A percentile compares a stretch with the other conserved stretches of the same genome.
Evolutionary conservation across 2,797 vertebrate genomes (phyloP).

Genomic region (Diceros bicornis): DNA sequence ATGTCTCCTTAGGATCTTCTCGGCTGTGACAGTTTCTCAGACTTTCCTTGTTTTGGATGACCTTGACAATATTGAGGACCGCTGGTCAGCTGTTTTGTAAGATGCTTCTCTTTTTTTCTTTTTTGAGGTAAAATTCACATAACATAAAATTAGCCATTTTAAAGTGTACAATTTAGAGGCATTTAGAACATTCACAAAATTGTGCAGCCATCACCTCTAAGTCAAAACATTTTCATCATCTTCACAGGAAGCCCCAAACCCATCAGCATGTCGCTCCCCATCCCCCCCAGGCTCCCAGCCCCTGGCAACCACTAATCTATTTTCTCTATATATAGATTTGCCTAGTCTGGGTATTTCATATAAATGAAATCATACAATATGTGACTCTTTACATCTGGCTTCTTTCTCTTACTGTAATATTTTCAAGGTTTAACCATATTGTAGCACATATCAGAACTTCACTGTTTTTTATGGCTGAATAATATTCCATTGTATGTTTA

Average conservation of each 20-base stretch:
- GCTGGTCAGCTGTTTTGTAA: neutral
- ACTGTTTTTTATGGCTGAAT: neutral
- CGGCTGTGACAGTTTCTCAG: neutral
- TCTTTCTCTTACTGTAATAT: neutral
- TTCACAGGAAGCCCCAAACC: neutral
- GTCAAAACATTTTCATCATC: neutral
- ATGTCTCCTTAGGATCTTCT: neutral
- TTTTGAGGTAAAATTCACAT: neutral
- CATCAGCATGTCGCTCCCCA: neutral
- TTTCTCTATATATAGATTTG: neutral
- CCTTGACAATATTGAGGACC: neutral
- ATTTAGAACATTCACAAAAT: too few relatives aligned
- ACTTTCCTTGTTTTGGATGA: neutral
- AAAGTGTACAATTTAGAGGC: neutral
- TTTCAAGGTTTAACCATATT: neutral
- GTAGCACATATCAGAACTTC: neutral
- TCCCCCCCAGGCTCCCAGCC: neutral
- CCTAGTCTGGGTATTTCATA: neutral
- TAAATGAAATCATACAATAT: neutral
- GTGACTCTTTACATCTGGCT: neutral
- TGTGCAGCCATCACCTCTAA: too few relatives aligned
- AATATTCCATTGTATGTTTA: neutral
- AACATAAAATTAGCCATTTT: neutral
- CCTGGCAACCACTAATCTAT: neutral
- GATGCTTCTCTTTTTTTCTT: neutral